Evolutionary conservation across 2,888 invertebrate species (phyloP), one percentile per base, ranked within the genome.

Genomic region (Polylopha cassiicola): DNA sequence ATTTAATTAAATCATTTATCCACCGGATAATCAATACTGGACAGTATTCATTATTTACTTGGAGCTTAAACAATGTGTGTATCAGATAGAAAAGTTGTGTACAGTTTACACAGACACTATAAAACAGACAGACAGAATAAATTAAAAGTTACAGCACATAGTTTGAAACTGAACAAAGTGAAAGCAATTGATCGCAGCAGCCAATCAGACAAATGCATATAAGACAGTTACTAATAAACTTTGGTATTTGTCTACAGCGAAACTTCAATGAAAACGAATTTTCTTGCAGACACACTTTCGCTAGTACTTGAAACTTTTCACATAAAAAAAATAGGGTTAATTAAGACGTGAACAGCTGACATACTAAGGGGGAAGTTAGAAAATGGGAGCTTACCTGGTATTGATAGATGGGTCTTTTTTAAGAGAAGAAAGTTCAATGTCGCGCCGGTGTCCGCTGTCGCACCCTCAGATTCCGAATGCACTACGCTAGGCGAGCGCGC

Each of bases 311-410:
- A 39, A 41, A 9, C 36, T 33, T 38, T 24, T 26, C 31, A 36
- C 8, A 18, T 13, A 23, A 36, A 36, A 23, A 23, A 18, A 30
- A 10, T 28, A 9, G 29, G 39, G 24, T 41, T 41, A 41, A 13
- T 36, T 9, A 30, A 41, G 24, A 41, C 21, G 41, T 34, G 41
- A 36, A 41, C 41, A 41, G 36, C 36, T 41, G 30, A 21, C 30
- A 24, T 41, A 30, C 36, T 13, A 26, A 16, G 22, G 15, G 3
- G 7, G 9, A n/a, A 22, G 22, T 21, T 34, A 11, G 2, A 21
- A 39, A 9, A 30, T 30, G 9, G 8, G 16, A 30, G 26, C 34
- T 21, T 21, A 41, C 41, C 29, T 41, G 18, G 29, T 21, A 18
- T 5, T n/a, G 8, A 24, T 4, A 4, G 30, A 9, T 20, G 13